Base-by-base conservation (phyloP, 1,140 invertebrate genomes). In the Heliconius nattereri region DNA sequence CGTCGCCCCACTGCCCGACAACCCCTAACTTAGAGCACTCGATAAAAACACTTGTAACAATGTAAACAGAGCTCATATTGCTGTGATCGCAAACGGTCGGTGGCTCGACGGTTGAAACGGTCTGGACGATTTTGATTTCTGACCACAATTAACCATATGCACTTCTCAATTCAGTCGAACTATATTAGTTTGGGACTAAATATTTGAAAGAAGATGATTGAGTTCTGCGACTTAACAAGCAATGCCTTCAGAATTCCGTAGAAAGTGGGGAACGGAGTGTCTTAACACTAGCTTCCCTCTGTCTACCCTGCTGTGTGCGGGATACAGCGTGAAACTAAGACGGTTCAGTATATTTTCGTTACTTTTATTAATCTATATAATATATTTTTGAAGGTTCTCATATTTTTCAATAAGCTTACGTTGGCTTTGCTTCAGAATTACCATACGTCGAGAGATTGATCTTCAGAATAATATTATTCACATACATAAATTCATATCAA, bases 1-100 rank as follows among this genome's bases (percentile, higher is more conserved):
- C 81, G 87, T 57, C 90, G 91, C 89, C 89, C 92, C 89, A 93
- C 90, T 93, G 91, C 89, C 91, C 90, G 84, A 92, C 87, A 89
- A 87, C 90, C 90, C 85, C 85, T 80, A 80, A 85, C 81, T 84
- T 60, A 73, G 79, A 81, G 77, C 85, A 88, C 52, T 83, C 84
- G 80, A 89, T 86, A 87, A 85, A 81, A 87, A 81, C 79, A 85
- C 89, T 89, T 91, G 87, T 81, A 80, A 52, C 78, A 74, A 81
- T 76, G 66, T 82, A 20, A 76, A 78, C 80, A 91, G 85, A 89
- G 91, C 79, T 85, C 85, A 90, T 57, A 83, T 91, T 84, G 83
- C 76, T 73, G 77, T 84, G 83, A 60, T 75, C 73, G 54, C 71
- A 72, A 57, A 71, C 75, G 76, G 73, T 72, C 79, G 81, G 80